Evolutionary conservation across 2,797 vertebrate species (phyloP), one percentile per base, ranked within the genome.

Genomic region (Sebastes dallii): DNA sequence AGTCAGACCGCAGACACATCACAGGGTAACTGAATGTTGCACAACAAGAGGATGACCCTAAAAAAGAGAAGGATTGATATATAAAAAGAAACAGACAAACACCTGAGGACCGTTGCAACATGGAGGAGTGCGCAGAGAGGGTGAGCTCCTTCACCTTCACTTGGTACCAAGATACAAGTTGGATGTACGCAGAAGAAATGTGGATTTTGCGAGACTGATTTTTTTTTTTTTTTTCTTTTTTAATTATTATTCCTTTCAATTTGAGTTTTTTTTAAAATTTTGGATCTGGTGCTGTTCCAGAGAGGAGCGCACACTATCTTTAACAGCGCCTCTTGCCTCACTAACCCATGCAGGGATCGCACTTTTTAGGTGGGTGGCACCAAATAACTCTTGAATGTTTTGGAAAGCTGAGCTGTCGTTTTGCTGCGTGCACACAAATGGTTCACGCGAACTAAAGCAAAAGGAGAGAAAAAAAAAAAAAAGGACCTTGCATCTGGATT

Each of bases 131-230:
- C 82, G 71, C 82, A 46, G 65, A 72, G 77, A 66, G 46, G 87
- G 72, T 77, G 88, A 90, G 86, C 89, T 64, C 77, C 74, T 52
- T 79, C 79, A 56, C 71, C 61, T 64, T 68, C 86, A 78, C 74
- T 67, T 81, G 72, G 75, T 25, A 66, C 73, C 78, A 73, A 80
- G 82, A 86, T 66, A 71, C 81, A 88, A 91, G 80, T 86, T 90
- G 84, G 87, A 89, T 74, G 46, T 73, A 80, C 18, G 42, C 52
- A 5, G 39, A 62, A 34, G 77, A 76, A 42, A 72, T 71, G 80
- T 64, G 67, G 46, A 83, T 83, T 77, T 71, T 42, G 20, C 8
- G 12, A 42, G 62, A 56, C 18, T 50, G 20, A 72, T 66, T 68
- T 12, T 1, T 42, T 42, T 39, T 9, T 12, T 42, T 6, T 1